Base-by-base conservation (phyloP, 2,113 vertebrate species). In the Trematocara zebra region DNA sequence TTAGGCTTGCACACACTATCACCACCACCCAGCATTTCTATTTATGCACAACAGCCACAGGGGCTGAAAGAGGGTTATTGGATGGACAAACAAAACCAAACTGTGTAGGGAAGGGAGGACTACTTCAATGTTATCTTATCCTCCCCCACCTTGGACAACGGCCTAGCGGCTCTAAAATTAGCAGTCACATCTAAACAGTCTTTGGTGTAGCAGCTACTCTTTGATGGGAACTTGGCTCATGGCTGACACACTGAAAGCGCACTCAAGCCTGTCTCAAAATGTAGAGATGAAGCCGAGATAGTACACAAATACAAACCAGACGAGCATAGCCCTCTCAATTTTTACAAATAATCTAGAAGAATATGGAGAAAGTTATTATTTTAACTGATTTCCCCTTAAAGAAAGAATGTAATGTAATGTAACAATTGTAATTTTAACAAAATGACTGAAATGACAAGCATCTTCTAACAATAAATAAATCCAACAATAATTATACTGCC, bases 151-250 rank as follows among this genome's bases (percentile, higher is more conserved):
- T 92, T 91, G 88, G 92, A 90, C 87, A 89, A 90, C 81, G 85
- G 92, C 88, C 92, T 92, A 91, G 90, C 92, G 83, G 87, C 80
- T 91, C 93, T 93, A 93, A 95, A 95, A 93, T 94, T 95, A 95
- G 90, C 88, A 15, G 7, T 89, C 81, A 85, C 89, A 84, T 90
- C 87, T 90, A 94, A 92, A 95, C 78, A 93, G 91, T 91, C 85
- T 91, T 91, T 88, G 90, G 88, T 92, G 91, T 83, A 89, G 85
- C 80, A 90, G 81, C 87, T 84, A 81, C 91, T 74, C 92, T 92
- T 93, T 93, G 93, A 96, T 82, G 2, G 90, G 94, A 96, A 96
- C 91, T 95, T 94, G 95, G 94, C 89, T 93, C 90, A 82, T 79
- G 52, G 64, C 88, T 83, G 83, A 90, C 28, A 61, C 64, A 86